Percentiles rank a stretch among this genome's conserved stretches.
Evolutionary conservation across 2,888 invertebrate species (phyloP).

Genomic region (Synanthedon formicaeformis): DNA sequence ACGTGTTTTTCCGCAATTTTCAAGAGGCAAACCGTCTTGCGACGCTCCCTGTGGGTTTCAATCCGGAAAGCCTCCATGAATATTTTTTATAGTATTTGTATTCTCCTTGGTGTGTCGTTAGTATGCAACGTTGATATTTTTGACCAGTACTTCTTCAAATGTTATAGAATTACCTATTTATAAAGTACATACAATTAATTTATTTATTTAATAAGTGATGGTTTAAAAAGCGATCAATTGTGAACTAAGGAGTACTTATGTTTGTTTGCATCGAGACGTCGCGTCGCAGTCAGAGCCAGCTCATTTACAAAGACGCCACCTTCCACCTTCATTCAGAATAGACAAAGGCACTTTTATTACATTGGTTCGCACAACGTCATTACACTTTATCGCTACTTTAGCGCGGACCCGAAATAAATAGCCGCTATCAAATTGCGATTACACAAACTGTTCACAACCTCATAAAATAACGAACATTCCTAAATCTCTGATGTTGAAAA

Average conservation of each 20-base stretch:
- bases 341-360: conserved; percentile 24
- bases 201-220: no score
- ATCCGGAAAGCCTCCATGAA: conserved; percentile 68
- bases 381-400: conserved; percentile 48
- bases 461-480: conserved; percentile 53
- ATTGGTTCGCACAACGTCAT: conserved; percentile 37
- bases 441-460: conserved; percentile 56
- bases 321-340: conserved; percentile 5
- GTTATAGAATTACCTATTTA: no score
- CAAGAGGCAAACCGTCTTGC: conserved; percentile 42
- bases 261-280: no score
- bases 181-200: no score
- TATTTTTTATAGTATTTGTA: conserved; percentile 69
- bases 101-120: conserved; percentile 68
- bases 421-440: conserved; percentile 56
- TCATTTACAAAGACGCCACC: not conserved
- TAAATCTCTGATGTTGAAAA: conserved; percentile 53
- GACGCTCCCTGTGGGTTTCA: conserved; percentile 53
- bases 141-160: no score
- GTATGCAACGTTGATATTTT: conserved; percentile 51
- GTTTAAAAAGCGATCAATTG: no score
- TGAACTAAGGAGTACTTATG: no score
- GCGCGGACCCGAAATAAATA: conserved; percentile 45
- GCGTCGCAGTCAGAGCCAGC: not conserved
- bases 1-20: conserved; percentile 61